Evolutionary conservation across 2,888 invertebrate genomes (phyloP), one percentile per base, ranked within the genome.

Genomic region (Ormyrus thymus): DNA sequence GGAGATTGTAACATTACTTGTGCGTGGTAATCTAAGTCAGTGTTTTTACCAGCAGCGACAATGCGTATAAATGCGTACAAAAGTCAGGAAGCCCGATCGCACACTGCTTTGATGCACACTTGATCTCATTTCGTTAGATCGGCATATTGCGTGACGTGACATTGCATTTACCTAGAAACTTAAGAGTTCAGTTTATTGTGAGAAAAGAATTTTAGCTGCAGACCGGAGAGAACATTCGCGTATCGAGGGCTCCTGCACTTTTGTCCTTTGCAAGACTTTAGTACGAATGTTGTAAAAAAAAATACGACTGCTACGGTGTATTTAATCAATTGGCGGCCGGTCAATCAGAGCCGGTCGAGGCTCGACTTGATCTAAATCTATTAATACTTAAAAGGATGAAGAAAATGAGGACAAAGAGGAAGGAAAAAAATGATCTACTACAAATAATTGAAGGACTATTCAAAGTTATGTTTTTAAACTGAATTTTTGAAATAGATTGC

Each of bases 401-500:
- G 83, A 84, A 70, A 83, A 85, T 82, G 85, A 86, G 82, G 86
- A 87, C 82, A 84, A 86, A 81, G 85, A 85, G 84, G 84, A 84
- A 85, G 79, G 77, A 64, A 81, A 70, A 83, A 76, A 83, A 84
- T 85, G 85, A 84, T 84, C 86, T 86, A 85, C 86, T 87, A 86
- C 86, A 87, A 85, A 85, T 88, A 87, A 87, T 29, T 86, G 86
- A 86, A 83, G 86, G 86, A 87, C 87, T 88, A 87, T 86, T 89
- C 84, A 86, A 86, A 89, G 88, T 89, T 89, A 86, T 88, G 88
- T 88, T 89, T 89, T 89, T 88, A 87, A 88, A 87, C 86, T 87
- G 86, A 88, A 88, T 87, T 88, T 88, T 88, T 87, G 87, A 89
- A 89, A 89, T 89, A 89, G 88, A 89, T 87, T 87, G 87, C 88